These are phyloP conservation scores for Podarcis siculus DNA, from an alignment of 2,797 vertebrate genomes.

Conservation along the genomic window DNA sequence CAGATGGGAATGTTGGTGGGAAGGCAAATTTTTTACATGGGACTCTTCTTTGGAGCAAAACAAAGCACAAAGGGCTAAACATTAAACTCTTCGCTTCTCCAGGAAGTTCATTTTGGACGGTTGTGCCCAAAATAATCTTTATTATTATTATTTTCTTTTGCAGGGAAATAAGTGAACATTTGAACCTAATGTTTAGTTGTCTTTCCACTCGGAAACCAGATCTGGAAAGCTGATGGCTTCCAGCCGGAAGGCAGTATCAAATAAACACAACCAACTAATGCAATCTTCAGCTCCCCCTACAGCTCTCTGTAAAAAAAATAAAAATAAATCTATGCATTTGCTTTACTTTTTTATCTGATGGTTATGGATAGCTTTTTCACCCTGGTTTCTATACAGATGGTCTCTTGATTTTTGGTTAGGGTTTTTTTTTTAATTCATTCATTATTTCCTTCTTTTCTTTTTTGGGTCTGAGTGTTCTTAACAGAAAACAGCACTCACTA, in stretches of 20 bases:
- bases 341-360: not conserved
- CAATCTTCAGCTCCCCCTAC: slow-evolving; percentile 67
- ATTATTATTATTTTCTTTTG: not conserved
- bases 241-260: not conserved
- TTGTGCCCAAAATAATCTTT: slow-evolving; percentile 46
- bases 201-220: slow-evolving; percentile 11
- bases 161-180: slow-evolving; percentile 65
- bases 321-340: not conserved
- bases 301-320: slow-evolving; percentile 29
- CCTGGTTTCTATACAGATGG: not conserved
- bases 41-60: slow-evolving; percentile 36
- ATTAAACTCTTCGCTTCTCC: slow-evolving; percentile 48
- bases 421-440: no score
- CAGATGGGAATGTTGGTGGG: slow-evolving; percentile 12
- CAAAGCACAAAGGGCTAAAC: slow-evolving; percentile 32
- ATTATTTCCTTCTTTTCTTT: not conserved
- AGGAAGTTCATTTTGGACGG: slow-evolving; percentile 69
- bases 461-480: not conserved
- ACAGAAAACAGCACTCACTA: not conserved
- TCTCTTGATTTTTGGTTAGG: not conserved
- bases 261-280: not conserved
- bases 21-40: not conserved
- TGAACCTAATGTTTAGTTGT: slow-evolving; percentile 49
- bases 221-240: not conserved
- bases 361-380: not conserved